Conservation (phyloP, 2,797 vertebrate genomes). For the Rhabdomys pumilio region DNA sequence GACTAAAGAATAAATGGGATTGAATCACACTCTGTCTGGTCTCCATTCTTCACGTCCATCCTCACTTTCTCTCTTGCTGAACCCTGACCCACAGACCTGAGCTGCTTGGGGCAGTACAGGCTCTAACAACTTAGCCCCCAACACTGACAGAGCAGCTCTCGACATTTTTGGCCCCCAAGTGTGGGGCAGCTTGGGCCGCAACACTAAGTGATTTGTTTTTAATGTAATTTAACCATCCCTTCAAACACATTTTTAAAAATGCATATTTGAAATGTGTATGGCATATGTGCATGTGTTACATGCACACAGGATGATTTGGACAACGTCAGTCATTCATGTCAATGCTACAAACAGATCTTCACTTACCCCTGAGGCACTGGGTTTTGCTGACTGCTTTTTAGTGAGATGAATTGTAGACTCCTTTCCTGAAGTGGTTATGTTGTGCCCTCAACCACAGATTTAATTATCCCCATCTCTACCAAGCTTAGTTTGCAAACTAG, state of each 20-base stretch:
- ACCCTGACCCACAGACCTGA: no score
- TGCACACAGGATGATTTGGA: neutral
- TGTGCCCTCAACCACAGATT: slow-evolving; percentile 7
- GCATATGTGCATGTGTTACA: neutral
- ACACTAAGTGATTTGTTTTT: neutral
- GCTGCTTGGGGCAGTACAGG: no score
- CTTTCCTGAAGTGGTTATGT: slow-evolving; percentile 6
- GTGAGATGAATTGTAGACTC: neutral
- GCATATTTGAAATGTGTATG: neutral
- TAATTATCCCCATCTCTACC: slow-evolving; percentile 37
- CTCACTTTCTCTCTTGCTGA: no score
- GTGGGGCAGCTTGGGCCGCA: no score
- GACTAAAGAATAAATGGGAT: no score
- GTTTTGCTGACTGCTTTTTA: neutral
- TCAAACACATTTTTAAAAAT: neutral
- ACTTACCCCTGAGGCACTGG: neutral
- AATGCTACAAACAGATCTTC: neutral
- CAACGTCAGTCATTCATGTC: neutral
- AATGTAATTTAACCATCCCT: neutral
- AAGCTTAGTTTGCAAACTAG: slow-evolving; percentile 44
- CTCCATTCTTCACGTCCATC: no score
- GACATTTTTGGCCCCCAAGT: no score
- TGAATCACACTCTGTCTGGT: no score
- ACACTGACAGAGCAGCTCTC: no score
- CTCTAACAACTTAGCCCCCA: no score